Base-by-base conservation (phyloP, 2,113 vertebrate genomes). In the Copsychus sechellarum region DNA sequence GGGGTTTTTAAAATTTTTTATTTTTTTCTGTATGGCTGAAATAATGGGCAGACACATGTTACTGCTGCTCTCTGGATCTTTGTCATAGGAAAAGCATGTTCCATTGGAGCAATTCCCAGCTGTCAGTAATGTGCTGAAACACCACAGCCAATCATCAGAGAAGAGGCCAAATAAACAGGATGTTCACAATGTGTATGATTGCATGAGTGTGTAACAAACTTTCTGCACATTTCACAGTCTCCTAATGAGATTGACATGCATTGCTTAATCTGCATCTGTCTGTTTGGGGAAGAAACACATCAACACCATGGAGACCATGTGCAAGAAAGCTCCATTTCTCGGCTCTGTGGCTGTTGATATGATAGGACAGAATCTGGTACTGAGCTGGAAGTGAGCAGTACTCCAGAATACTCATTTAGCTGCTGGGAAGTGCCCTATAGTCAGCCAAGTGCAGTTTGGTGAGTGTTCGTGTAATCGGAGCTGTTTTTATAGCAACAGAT, bases 31-130 rank as follows among this genome's bases (percentile, higher is more conserved):
- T 97, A 86, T 2, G 73, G 88, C 92, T 94, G 71, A 92, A 97
- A 94, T 95, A 97, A 96, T 95, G 91, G 97, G 97, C 97, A 97
- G 98, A 98, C 98, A 98, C 98, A 98, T 98, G 98, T 98, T 99
- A 97, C 97, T 97, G 96, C 97, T 98, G 98, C 98, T 98, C 92
- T 97, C 95, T 95, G 98, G 97, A 97, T 98, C 96, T 98, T 97
- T 98, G 98, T 99, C 99, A 99, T 98, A 98, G 97, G 98, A 99
- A 99, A 98, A 99, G 98, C 98, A 99, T 99, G 98, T 98, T 98
- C 98, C 97, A 96, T 98, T 98, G 98, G 98, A 98, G 98, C 96
- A 88, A 97, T 98, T 99, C 98, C 98, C 98, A 99, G 98, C 98
- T 99, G 99, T 98, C 98, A 98, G 97, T 97, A 98, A 98, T 98